Evolutionary conservation across 1,140 invertebrate species (phyloP), one percentile per base, ranked within the genome.

Genomic region (Drosophila tsacasi): DNA sequence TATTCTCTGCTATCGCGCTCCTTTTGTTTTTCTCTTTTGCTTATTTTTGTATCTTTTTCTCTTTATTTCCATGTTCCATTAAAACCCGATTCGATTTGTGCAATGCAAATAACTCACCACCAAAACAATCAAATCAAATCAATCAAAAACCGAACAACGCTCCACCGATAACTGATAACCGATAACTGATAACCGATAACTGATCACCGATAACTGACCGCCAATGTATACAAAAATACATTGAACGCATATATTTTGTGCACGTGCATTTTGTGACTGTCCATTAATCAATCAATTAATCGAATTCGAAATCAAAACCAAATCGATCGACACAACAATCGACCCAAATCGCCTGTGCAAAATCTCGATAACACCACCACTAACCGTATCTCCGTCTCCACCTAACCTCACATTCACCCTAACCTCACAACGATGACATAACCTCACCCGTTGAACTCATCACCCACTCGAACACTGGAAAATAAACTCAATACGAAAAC

Each of bases 181-280:
- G 59, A 66, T 62, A 58, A 60, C 63, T 5, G 62, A 65, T 60
- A 46, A 60, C 63, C 19, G 58, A 65, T 61, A 35, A 60, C 63
- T 30, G 59, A 65, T 61, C 72, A 76, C 76, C 13, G 25, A 66
- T 42, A 80, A 61, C 61, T 65, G 46, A 76, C 46, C 50, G 64
- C n/a, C 89, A 90, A 91, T 92, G 90, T 92, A 91, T 89, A 91
- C 90, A 92, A 68, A 90, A 92, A 86, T 92, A 89, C 87, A 86
- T 85, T 60, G 50, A 79, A 82, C 75, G 75, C 86, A 85, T 90
- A 32, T 32, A 54, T 15, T 55, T 65, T 90, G 64, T 85, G 85
- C 90, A 92, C 90, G 71, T 78, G 54, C 54, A 63, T 66, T 63
- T 21, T 61, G 61, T 62, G 42, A 66, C 63, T 63, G 63, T 42